Evolutionary conservation across 2,113 vertebrate species (phyloP).

Genomic region (Pipra filicauda): DNA sequence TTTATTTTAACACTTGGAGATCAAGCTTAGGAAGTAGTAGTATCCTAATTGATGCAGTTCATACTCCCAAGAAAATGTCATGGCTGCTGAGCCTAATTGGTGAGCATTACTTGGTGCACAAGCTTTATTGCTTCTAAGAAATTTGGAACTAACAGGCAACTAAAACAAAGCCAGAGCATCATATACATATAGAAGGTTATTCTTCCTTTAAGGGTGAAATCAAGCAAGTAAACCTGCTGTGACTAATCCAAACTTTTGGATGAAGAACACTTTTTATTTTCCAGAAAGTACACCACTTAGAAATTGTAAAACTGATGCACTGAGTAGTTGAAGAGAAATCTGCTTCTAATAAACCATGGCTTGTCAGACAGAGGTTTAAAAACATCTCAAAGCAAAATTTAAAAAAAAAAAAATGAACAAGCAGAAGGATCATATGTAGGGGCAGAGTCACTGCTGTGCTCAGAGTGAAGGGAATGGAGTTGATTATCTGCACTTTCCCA

Average conservation of each 20-base stretch:
- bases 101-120: neutral
- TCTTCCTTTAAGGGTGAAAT: neutral
- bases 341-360: neutral
- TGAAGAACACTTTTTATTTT: neutral
- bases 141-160: neutral
- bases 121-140: neutral
- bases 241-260: neutral
- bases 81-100: neutral
- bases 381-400: neutral
- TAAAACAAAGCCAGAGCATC: neutral
- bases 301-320: neutral
- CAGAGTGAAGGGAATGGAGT: neutral
- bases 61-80: neutral
- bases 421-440: neutral
- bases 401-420: neutral
- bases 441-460: conserved; percentile 11
- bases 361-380: neutral
- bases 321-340: neutral
- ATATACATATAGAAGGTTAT: neutral
- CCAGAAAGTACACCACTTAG: neutral
- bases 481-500: conserved; percentile 1
- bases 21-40: neutral
- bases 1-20: neutral
- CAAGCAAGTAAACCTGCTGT: neutral
- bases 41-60: neutral